A percentile compares a stretch with the other conserved stretches of the same genome.
phyloP scores from a whole-genome alignment of 2,888 invertebrate species.

The Limulus polyphemus region DNA sequence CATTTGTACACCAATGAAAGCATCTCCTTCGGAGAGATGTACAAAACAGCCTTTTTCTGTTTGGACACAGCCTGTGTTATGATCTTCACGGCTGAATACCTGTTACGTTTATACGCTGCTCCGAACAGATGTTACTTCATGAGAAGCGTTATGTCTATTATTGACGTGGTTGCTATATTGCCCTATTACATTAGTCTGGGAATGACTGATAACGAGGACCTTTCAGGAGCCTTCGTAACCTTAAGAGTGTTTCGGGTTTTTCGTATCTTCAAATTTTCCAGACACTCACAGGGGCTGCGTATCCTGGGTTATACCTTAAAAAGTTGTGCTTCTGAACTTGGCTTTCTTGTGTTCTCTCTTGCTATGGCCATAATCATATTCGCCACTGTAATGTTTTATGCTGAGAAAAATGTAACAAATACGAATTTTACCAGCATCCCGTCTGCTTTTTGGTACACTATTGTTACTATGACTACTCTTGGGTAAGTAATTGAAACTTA shows the following conservation, averaged over 20 bases:
- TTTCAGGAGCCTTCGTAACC: constrained; percentile 97
- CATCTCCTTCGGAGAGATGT: constrained; percentile 90
- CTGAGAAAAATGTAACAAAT: constrained; percentile 93
- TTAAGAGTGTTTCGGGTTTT: constrained; percentile 97
- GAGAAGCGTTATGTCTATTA: constrained; percentile 96
- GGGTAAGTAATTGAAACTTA: constrained; percentile 58
- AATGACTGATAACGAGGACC: constrained; percentile 95
- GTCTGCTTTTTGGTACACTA: constrained; percentile 99
- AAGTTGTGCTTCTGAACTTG: constrained; percentile 96
- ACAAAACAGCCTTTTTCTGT: constrained; percentile 97
- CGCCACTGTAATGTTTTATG: constrained; percentile 99
- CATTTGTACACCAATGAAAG: constrained; percentile 35
- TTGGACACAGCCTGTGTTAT: constrained; percentile 99
- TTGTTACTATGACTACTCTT: constrained; percentile 98
- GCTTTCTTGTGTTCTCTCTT: constrained; percentile 96
- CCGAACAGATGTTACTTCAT: constrained; percentile 96
- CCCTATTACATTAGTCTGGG: constrained; percentile 98
- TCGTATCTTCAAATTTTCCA: constrained; percentile 99
- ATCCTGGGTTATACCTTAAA: constrained; percentile 99
- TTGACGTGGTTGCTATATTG: constrained; percentile 97
- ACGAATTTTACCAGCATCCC: constrained; percentile 99
- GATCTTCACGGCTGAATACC: constrained; percentile 98
- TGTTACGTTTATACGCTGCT: constrained; percentile 86
- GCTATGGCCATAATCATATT: constrained; percentile 99
- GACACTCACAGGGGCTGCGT: constrained; percentile 95